Evolutionary conservation across 2,888 invertebrate genomes (phyloP), one percentile per base, ranked within the genome.

Genomic region (Synergus laeviventris): DNA sequence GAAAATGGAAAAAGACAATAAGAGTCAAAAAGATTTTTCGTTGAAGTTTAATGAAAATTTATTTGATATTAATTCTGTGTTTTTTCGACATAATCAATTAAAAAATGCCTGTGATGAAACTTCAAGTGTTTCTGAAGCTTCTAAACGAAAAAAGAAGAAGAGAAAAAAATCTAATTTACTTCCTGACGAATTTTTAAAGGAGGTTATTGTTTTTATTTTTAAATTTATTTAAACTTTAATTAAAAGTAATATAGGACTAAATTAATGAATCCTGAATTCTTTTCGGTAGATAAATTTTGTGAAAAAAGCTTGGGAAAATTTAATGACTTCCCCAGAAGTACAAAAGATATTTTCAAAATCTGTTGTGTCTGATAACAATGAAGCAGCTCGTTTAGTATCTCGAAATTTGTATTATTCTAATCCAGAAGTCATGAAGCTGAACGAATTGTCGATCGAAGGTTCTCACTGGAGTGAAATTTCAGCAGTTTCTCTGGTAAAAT

Each of bases 391-490:
- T 78, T 83, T 76, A 81, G 84, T 79, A 86, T 90, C 91, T 5
- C 86, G 88, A 61, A 86, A 86, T 73, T 91, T 92, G n/a, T n/a
- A n/a, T 85, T 92, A 91, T 85, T 86, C 85, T 61, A 85, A 91
- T 49, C 91, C 91, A 1, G 88, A 89, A 77, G 81, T 81, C 54
- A 77, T 84, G 61, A 77, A 84, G 74, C 77, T 84, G 61, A 77
- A 84, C 74, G 76, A 87, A 62, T 83, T 78, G 54, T 88, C 90
- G 79, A 89, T 92, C 56, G 89, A 91, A 82, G 96, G 95, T 42
- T 93, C 92, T 9, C 96, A 95, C 86, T 90, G 91, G 73, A 92
- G 91, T 8, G 89, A 92, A 7, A 83, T 85, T 54, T 89, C 94
- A 73, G 88, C 94, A 31, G 90, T 92, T 84, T 92, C 93, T 82